Base-by-base conservation (phyloP, 1,140 invertebrate species). In the Papilio xuthus region DNA sequence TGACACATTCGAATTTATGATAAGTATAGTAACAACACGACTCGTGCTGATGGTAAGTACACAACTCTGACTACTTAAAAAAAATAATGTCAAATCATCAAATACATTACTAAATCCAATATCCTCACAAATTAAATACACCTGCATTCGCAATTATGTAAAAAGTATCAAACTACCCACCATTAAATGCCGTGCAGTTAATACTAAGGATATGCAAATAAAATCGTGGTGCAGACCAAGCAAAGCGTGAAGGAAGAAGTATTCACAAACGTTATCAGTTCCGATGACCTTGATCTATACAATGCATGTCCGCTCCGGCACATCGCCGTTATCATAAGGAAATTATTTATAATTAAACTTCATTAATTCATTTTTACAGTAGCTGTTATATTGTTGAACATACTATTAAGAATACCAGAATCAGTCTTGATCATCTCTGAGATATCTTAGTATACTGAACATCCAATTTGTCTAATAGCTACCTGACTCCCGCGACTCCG, bases 211-310 rank as follows among this genome's bases (percentile, higher is more conserved):
- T 60, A 26, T 23, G 60, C 60, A 28, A 63, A 60, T 60, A 60
- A 63, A 28, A 67, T 67, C 32, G 60, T 28, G 26, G 60, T 67
- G 23, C 56, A 26, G 12, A 26, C 9, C 20, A 60, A 60, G 56
- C 60, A 67, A 67, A 67, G 26, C 60, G 60, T 67, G 60, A 67
- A 67, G 4, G 12, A 28, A 67, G 60, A 67, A 15, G 23, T 60
- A 67, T 67, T 67, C 26, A 60, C 56, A 67, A 28, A 28, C 8
- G 60, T 67, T 67, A 67, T 67, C 60, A 67, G 60, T 67, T 67
- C 60, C 60, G 60, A 67, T 67, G 60, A 26, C 60, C 60, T 67
- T 67, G 32, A 67, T 67, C 60, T 67, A 13, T 28, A 67, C 26
- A 67, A 67, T 67, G 60, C 23, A 67, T 32, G 26, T 67, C 60